Base-by-base conservation (phyloP, 1,140 invertebrate genomes). In the Tribolium madens region DNA sequence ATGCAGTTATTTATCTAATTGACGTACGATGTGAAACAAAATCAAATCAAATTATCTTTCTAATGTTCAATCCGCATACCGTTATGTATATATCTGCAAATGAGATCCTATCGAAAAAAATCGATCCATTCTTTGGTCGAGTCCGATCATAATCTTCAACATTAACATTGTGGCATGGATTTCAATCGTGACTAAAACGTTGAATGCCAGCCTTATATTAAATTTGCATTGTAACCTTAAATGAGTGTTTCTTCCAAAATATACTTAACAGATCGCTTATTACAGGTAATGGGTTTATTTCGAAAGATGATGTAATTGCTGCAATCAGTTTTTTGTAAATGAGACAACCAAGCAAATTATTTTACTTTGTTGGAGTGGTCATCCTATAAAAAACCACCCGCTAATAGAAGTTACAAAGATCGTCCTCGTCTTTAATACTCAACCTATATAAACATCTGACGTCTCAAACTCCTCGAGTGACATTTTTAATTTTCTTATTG, bases 401-500 rank as follows among this genome's bases (percentile, higher is more conserved):
- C n/a, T 14, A 9, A 36, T 57, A 33, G 31, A 64, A 64, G 57
- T 64, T 14, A 14, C 52, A 57, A 33, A n/a, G 57, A 64, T 12
- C 14, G 57, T 64, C 57, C 57, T 64, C 57, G 57, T 64, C 57
- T 21, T n/a, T 33, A 64, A 64, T 64, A 64, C 31, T 26, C 10
- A 57, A 64, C 17, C 17, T n/a, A n/a, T 18, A 60, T 60, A 60
- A 60, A 60, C 57, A 64, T 64, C 57, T 64, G 57, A 64, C 57
- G 57, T 64, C 26, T 18, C 26, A 12, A 31, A 33, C 57, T 12
- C 3, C 57, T 9, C 15, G 36, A 70, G 46, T 70, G 68, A 73
- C 72, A 42, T 53, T 73, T 64, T 73, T 73, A 73, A 73, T 73
- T 73, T 73, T 73, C 47, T 73, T 57, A 73, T 57, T 73, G 52